A percentile compares a stretch with the other conserved stretches of the same genome.
Evolutionary conservation across 2,888 invertebrate genomes (phyloP).

Genomic region (Dolichopus griseipennis): DNA sequence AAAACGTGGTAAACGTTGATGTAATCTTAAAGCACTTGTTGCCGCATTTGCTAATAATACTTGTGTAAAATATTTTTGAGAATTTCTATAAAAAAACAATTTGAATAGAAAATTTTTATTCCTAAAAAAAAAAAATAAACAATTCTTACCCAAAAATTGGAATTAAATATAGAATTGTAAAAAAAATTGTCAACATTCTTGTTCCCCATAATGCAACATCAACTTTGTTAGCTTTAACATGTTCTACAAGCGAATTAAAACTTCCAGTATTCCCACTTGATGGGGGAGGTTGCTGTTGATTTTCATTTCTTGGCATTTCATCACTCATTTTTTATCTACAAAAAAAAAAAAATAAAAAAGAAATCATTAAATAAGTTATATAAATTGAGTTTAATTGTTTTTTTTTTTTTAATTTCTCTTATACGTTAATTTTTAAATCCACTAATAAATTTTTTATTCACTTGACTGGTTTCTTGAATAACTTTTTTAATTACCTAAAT

Average conservation of each 20-base stretch:
- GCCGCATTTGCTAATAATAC: constrained; percentile 89
- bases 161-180: constrained; percentile 73
- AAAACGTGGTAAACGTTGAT: constrained; percentile 84
- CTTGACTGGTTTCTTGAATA: too few relatives aligned
- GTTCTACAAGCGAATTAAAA: constrained; percentile 50
- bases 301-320: background rate
- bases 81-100: constrained; percentile 49
- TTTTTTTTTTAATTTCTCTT: too few relatives aligned
- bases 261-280: constrained; percentile 18
- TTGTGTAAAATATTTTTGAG: constrained; percentile 79
- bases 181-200: constrained; percentile 72
- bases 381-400: too few relatives aligned
- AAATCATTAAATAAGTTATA: too few relatives aligned
- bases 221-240: constrained; percentile 72
- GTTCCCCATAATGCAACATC: constrained; percentile 83
- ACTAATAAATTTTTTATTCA: too few relatives aligned
- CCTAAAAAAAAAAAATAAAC: background rate
- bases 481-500: too few relatives aligned
- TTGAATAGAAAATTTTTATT: constrained; percentile 10
- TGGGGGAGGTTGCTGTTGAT: constrained; percentile 17
- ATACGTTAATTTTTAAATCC: too few relatives aligned
- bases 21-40: constrained; percentile 86
- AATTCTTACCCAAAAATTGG: constrained; percentile 75
- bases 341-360: background rate
- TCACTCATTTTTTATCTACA: background rate